Percentiles rank a stretch among this genome's conserved stretches.
phyloP scores from a whole-genome alignment of 2,113 vertebrate genomes.

The Conger conger region DNA sequence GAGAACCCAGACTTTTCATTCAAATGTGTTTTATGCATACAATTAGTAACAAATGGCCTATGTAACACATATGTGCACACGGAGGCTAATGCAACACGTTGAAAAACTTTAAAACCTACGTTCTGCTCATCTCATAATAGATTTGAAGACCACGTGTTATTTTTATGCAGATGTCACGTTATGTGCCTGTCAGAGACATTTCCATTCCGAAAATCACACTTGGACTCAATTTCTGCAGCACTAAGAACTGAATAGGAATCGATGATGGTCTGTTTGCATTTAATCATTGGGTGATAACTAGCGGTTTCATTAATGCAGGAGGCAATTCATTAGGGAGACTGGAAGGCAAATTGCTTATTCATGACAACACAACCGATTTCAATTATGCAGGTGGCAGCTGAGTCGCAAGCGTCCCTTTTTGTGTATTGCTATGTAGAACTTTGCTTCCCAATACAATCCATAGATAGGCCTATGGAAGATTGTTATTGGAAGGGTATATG shows the following conservation, averaged over 20 bases:
- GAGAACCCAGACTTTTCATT: not conserved
- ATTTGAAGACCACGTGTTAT: slow-evolving; percentile 43
- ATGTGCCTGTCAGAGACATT: slow-evolving; percentile 47
- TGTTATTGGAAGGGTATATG: not conserved
- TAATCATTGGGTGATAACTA: slow-evolving; percentile 70
- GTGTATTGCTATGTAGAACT: slow-evolving; percentile 54
- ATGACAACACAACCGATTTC: slow-evolving; percentile 39
- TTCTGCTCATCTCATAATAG: slow-evolving; percentile 26
- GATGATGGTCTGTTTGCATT: slow-evolving; percentile 69
- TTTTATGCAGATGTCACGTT: slow-evolving; percentile 52
- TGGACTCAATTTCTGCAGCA: not conserved
- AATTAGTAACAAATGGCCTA: not conserved
- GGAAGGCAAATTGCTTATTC: slow-evolving; percentile 46
- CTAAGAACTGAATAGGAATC: slow-evolving; percentile 46
- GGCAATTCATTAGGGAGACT: slow-evolving; percentile 65
- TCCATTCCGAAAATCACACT: slow-evolving; percentile 58
- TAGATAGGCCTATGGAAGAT: not conserved
- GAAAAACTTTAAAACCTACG: not conserved
- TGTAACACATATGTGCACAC: not conserved
- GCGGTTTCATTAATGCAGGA: slow-evolving; percentile 51
- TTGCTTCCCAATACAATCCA: not conserved
- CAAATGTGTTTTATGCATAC: not conserved
- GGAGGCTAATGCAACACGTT: not conserved
- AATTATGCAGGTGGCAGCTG: slow-evolving; percentile 33
- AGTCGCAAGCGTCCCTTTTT: slow-evolving; percentile 25